Evolutionary conservation across 2,797 vertebrate genomes (phyloP).

Genomic region (Podarcis siculus): DNA sequence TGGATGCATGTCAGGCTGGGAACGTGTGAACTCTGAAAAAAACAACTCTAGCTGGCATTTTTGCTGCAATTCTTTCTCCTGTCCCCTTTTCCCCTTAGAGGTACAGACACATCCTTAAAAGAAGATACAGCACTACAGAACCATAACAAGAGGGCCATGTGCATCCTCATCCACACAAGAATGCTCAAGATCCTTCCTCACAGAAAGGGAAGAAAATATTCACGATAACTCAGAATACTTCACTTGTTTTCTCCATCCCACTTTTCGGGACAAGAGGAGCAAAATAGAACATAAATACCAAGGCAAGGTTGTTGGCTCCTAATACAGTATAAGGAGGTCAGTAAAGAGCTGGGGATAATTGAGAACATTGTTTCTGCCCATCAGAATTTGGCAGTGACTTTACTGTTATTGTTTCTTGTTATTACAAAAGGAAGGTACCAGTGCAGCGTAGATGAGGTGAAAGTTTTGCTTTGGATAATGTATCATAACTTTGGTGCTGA

Average conservation of each 20-base stretch:
- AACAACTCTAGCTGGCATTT: too few relatives aligned
- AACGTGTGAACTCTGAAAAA: not conserved
- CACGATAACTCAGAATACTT: not conserved
- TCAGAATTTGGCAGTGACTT: slow-evolving; percentile 25
- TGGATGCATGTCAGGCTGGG: too few relatives aligned
- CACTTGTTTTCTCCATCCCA: not conserved
- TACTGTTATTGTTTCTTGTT: slow-evolving; percentile 4
- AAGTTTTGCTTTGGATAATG: slow-evolving; percentile 30
- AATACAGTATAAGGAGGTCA: not conserved
- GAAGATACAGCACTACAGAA: too few relatives aligned
- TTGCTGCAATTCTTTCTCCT: too few relatives aligned
- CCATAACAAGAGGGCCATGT: too few relatives aligned
- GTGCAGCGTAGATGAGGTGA: accelerated
- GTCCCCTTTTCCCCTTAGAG: too few relatives aligned
- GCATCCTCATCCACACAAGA: too few relatives aligned
- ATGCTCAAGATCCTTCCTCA: not conserved
- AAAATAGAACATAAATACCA: not conserved
- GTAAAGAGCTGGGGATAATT: accelerated
- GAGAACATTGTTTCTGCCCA: not conserved
- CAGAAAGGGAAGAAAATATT: not conserved
- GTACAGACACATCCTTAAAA: too few relatives aligned
- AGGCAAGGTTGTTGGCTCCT: not conserved
- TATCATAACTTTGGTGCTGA: slow-evolving; percentile 1
- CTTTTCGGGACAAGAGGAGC: not conserved
- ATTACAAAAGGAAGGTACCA: slow-evolving; percentile 42